Evolutionary conservation across 2,888 invertebrate genomes (phyloP).

Genomic region (Labia minor): DNA sequence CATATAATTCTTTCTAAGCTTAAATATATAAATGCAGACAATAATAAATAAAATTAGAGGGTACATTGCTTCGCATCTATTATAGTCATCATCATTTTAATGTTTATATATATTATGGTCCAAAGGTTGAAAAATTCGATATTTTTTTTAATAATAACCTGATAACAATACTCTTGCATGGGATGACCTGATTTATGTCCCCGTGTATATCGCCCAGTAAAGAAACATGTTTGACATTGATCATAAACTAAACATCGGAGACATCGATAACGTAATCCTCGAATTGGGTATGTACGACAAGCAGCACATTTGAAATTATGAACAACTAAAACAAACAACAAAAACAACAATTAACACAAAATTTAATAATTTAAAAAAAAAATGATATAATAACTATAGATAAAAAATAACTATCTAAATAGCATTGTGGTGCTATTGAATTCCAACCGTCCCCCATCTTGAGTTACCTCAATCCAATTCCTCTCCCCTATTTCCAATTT

Average conservation of each 20-base stretch:
- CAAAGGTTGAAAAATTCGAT: no score
- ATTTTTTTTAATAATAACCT: constrained; percentile 24
- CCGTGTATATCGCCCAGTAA: constrained; percentile 46
- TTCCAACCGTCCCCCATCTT: no score
- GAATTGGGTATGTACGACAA: constrained; percentile 46
- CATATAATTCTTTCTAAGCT: no score
- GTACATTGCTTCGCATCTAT: no score
- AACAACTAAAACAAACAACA: constrained; percentile 36
- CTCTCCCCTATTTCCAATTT: neutral
- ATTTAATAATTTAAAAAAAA: constrained; percentile 16
- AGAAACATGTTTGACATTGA: constrained; percentile 58
- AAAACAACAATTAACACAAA: constrained; percentile 15
- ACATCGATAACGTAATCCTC: constrained; percentile 53
- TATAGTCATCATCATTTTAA: no score
- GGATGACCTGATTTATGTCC: constrained; percentile 56
- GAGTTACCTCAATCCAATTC: no score
- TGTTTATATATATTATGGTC: no score
- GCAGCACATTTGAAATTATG: constrained; percentile 51
- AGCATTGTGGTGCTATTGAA: no score
- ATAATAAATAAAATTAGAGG: no score
- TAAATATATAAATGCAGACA: no score
- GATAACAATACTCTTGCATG: constrained; percentile 44
- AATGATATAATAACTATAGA: constrained; percentile 19
- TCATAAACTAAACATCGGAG: constrained; percentile 52
- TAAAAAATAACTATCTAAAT: no score